These are phyloP conservation scores for Lateolabrax maculatus DNA, from an alignment of 2,797 vertebrate species.

Conservation along the genomic window DNA sequence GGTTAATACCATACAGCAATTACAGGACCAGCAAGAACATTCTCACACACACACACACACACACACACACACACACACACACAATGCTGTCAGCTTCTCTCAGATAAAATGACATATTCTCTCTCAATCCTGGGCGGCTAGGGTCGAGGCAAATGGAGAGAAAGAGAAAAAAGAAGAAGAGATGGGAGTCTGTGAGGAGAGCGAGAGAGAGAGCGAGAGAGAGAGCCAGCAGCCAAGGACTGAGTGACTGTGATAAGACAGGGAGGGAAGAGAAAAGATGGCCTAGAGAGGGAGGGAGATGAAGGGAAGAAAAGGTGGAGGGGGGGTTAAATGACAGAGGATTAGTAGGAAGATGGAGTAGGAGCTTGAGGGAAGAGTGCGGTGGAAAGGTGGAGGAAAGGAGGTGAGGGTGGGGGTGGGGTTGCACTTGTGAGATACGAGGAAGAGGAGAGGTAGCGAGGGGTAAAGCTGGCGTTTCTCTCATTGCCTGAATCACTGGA, in stretches of 20 bases:
- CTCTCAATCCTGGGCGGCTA: constrained; percentile 40
- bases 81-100: constrained; percentile 47
- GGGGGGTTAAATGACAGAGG: constrained; percentile 64
- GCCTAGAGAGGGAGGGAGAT: constrained; percentile 59
- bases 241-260: constrained; percentile 76
- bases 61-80: constrained; percentile 16
- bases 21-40: constrained; percentile 15
- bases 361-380: constrained; percentile 49
- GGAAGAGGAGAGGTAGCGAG: constrained; percentile 41
- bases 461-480: constrained; percentile 69
- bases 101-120: constrained; percentile 53
- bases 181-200: constrained; percentile 22
- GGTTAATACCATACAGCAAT: constrained; percentile 55
- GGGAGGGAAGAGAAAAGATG: constrained; percentile 52
- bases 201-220: constrained; percentile 10
- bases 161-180: background rate
- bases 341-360: constrained; percentile 70
- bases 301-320: constrained; percentile 49
- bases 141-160: constrained; percentile 23
- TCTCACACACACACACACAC: background rate
- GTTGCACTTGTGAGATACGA: constrained; percentile 55
- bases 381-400: constrained; percentile 43
- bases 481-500: constrained; percentile 81
- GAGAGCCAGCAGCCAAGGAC: constrained; percentile 64
- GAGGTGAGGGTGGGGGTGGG: constrained; percentile 18